Evolutionary conservation across 2,113 vertebrate species (phyloP), one percentile per base, ranked within the genome.

Genomic region (Brachyistius frenatus): DNA sequence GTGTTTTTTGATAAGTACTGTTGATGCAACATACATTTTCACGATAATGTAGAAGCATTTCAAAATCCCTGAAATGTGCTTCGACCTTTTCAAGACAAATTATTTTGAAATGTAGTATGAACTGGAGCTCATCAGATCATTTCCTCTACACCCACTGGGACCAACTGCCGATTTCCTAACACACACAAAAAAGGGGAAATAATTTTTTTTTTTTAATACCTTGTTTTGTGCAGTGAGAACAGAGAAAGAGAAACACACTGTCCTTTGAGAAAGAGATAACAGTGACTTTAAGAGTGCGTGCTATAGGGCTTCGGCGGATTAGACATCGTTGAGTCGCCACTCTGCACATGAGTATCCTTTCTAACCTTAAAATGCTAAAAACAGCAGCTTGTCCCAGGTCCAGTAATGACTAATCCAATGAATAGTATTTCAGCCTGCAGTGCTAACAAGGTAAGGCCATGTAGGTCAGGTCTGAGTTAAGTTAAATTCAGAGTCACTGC

Each of bases 391-490:
- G 81, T 82, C 81, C 79, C 67, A 41, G 57, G 87, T 87, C 81
- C 83, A 91, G 46, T 80, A 84, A 87, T 91, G 86, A 86, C 84
- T 93, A 91, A 94, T 93, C 92, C 90, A 69, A 61, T 72, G 80
- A 78, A 60, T 86, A 67, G 82, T 35, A 75, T 84, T 82, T 82
- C 58, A 81, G 84, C 41, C 65, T 52, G 47, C 15, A 15, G 78
- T 54, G 35, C 85, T 86, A 84, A 88, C 87, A 91, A 74, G 83
- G 81, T 71, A 56, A 55, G 75, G 71, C 80, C 66, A 55, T 73
- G 46, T 53, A 78, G 86, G 76, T 86, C 87, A 87, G 44, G 11
- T 31, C 52, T 44, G 57, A 81, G 63, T 71, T 50, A 57, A 62
- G 73, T 56, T 75, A n/a, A 60, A 78, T 57, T 86, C 63, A 65